phyloP scores from a whole-genome alignment of 53 echinoderm and acorn worm species.

The Paracentrotus lividus region DNA sequence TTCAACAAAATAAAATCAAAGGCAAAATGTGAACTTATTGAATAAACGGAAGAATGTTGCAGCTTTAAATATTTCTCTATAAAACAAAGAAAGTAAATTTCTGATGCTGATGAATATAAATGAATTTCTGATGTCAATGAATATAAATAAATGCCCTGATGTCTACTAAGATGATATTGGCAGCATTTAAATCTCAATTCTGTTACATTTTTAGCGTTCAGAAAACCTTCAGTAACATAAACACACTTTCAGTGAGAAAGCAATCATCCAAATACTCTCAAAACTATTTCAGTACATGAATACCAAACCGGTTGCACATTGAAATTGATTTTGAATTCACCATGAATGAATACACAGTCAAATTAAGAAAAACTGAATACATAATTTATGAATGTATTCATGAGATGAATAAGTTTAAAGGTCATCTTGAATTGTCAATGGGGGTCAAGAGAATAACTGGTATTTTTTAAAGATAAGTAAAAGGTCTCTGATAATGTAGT shows the following conservation, averaged over 20 bases:
- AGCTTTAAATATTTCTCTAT: not conserved
- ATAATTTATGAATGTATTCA: not conserved
- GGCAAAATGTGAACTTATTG: conserved; percentile 16
- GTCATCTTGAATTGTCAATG: not conserved
- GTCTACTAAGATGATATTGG: not conserved
- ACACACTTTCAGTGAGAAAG: not conserved
- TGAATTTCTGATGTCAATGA: not conserved
- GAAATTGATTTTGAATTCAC: not conserved
- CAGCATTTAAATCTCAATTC: conserved; percentile 17
- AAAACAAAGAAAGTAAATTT: not conserved
- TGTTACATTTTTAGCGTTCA: not conserved
- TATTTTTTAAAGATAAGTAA: too few relatives aligned
- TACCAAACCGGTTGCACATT: not conserved
- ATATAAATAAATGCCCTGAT: not conserved
- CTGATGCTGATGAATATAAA: not conserved
- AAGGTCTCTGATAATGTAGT: too few relatives aligned
- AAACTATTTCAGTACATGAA: conserved; percentile 13
- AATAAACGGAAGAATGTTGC: conserved; percentile 53
- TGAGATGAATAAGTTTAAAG: not conserved
- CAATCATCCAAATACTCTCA: not conserved
- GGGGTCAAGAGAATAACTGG: too few relatives aligned
- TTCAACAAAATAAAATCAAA: conserved; percentile 29
- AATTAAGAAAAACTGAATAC: not conserved
- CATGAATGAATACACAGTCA: not conserved
- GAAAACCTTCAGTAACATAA: not conserved